phyloP scores from a whole-genome alignment of 2,113 vertebrate species.

The Hyaena hyaena region DNA sequence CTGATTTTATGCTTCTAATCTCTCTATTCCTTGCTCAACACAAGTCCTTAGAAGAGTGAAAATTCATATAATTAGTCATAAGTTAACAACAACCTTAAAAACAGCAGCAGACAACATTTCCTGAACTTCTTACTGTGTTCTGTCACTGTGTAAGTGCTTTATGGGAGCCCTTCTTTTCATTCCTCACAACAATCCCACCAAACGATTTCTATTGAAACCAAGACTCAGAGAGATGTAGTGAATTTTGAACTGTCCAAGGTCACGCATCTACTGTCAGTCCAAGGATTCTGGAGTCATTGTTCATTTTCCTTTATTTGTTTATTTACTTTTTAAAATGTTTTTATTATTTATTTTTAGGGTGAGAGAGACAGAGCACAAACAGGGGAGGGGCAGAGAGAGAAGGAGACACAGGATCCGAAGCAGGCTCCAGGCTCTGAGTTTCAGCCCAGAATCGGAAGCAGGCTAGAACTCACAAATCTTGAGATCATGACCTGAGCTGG shows the following conservation, averaged over 20 bases:
- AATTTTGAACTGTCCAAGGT: neutral
- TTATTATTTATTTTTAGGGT: too few species aligned
- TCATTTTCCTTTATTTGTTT: too few species aligned
- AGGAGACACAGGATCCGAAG: too few species aligned
- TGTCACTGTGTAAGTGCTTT: neutral
- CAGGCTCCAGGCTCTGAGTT: too few species aligned
- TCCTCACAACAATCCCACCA: neutral
- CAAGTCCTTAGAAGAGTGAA: neutral
- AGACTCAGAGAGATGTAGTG: neutral
- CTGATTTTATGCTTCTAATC: neutral
- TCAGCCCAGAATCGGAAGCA: too few species aligned
- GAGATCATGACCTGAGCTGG: too few species aligned
- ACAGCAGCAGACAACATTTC: neutral
- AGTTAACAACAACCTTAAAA: neutral
- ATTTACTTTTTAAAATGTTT: too few species aligned
- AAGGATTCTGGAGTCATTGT: neutral
- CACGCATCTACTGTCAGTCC: neutral
- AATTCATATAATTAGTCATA: neutral
- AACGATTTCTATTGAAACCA: neutral
- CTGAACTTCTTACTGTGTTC: neutral
- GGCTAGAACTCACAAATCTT: too few species aligned
- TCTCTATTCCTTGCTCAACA: neutral
- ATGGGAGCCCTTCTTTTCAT: neutral
- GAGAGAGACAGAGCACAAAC: too few species aligned
- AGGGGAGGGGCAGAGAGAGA: too few species aligned